Percentiles rank a stretch among this genome's conserved stretches.
These are phyloP conservation scores for Jacana jacana DNA, from an alignment of 2,113 vertebrate species.

Conservation along the genomic window DNA sequence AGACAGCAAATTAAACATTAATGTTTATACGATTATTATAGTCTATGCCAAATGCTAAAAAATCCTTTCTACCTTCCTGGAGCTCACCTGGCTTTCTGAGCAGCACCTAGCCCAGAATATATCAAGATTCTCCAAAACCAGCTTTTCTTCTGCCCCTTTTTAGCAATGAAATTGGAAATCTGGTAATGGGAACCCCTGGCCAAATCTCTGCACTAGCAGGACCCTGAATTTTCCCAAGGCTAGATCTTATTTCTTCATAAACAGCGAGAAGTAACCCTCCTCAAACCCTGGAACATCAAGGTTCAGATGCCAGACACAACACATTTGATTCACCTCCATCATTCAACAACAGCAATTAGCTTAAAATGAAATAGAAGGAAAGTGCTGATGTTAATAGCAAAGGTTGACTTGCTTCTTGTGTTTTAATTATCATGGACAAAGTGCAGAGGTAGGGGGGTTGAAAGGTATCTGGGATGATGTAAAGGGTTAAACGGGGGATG, in stretches of 20 bases:
- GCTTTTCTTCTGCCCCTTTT: neutral
- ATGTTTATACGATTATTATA: neutral
- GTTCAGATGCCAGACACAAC: neutral
- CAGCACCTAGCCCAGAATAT: neutral
- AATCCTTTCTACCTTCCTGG: neutral
- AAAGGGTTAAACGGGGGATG: neutral
- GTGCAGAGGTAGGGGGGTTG: conserved; percentile 1
- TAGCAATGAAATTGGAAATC: neutral
- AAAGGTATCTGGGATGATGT: neutral
- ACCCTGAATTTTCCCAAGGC: neutral
- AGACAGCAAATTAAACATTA: neutral
- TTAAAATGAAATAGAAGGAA: neutral
- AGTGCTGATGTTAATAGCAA: neutral
- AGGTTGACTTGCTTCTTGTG: neutral
- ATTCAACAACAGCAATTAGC: neutral
- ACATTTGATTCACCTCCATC: fast-evolving
- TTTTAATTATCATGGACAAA: neutral
- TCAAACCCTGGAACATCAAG: neutral
- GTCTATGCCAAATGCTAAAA: neutral
- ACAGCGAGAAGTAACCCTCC: neutral
- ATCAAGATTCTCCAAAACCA: neutral
- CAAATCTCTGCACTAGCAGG: neutral
- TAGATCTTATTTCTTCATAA: neutral
- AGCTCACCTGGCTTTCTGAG: neutral
- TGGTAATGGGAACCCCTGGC: neutral